Evolutionary conservation across 2,888 invertebrate genomes (phyloP).

Genomic region (Strigamia transsilvanica): DNA sequence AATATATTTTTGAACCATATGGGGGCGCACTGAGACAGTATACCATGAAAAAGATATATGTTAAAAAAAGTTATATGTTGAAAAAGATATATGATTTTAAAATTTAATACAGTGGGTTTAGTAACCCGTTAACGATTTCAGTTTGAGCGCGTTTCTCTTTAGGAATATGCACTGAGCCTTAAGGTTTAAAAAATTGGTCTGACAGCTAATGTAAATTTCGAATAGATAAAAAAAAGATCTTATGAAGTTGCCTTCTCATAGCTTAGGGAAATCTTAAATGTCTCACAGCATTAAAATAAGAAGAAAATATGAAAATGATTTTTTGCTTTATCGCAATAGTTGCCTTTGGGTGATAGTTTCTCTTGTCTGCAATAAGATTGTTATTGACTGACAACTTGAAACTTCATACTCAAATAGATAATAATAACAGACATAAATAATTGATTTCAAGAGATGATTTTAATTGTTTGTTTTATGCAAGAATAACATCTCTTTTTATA

Average conservation of each 20-base stretch:
- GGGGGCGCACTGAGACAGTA: too few species aligned
- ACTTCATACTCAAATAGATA: too few species aligned
- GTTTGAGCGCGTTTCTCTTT: neutral
- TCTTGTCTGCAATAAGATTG: neutral
- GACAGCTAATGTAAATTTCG: conserved; percentile 4
- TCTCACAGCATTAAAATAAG: conserved; percentile 1
- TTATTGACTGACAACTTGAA: neutral
- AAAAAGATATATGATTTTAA: too few species aligned
- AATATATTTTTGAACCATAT: too few species aligned
- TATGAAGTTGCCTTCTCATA: neutral
- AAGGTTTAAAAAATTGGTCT: neutral
- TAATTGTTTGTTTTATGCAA: too few species aligned
- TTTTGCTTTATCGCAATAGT: neutral
- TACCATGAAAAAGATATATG: too few species aligned
- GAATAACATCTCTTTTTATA: too few species aligned
- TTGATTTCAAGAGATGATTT: too few species aligned
- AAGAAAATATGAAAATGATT: neutral
- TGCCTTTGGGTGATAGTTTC: neutral
- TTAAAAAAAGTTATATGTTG: too few species aligned
- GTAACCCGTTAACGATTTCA: too few species aligned
- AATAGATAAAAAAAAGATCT: neutral
- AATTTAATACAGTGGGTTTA: too few species aligned
- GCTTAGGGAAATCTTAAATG: neutral
- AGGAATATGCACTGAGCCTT: neutral
- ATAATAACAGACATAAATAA: too few species aligned